phyloP scores from a whole-genome alignment of 2,797 vertebrate species.

The Potorous gilbertii region DNA sequence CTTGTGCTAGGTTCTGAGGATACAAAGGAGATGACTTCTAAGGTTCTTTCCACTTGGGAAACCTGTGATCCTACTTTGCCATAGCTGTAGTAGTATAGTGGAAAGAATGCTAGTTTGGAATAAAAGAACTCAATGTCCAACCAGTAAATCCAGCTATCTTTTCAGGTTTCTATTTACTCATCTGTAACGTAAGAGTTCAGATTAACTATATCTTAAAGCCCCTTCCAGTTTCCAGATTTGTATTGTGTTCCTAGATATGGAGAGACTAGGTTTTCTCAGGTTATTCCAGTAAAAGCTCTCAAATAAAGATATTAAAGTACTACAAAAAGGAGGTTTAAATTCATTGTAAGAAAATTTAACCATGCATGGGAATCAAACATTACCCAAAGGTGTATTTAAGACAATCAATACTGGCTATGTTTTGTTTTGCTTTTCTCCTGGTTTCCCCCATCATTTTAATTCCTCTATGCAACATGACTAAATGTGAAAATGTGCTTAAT shows the following conservation, averaged over 20 bases:
- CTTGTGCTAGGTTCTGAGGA: background rate
- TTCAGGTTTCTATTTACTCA: background rate
- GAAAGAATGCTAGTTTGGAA: background rate
- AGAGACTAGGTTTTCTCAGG: constrained; percentile 40
- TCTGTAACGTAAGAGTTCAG: background rate
- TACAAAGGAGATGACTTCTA: background rate
- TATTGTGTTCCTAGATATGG: background rate
- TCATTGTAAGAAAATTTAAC: constrained; percentile 43
- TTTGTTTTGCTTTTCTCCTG: too few relatives aligned
- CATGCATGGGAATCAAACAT: background rate
- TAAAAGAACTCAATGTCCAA: background rate
- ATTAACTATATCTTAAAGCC: background rate
- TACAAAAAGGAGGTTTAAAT: constrained; percentile 58
- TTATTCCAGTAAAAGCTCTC: constrained; percentile 51
- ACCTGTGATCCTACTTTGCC: background rate
- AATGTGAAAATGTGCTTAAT: too few relatives aligned
- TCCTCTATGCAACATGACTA: too few relatives aligned
- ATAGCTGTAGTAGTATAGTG: background rate
- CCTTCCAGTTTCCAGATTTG: background rate
- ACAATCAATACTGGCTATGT: background rate
- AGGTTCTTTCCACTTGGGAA: background rate
- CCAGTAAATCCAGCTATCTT: background rate
- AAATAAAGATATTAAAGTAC: constrained; percentile 61
- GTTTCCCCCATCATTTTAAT: too few relatives aligned
- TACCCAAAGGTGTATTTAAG: background rate